These are phyloP conservation scores for Pangasius mekongensis DNA, from an alignment of 2,797 vertebrate species.

Conservation along the genomic window DNA sequence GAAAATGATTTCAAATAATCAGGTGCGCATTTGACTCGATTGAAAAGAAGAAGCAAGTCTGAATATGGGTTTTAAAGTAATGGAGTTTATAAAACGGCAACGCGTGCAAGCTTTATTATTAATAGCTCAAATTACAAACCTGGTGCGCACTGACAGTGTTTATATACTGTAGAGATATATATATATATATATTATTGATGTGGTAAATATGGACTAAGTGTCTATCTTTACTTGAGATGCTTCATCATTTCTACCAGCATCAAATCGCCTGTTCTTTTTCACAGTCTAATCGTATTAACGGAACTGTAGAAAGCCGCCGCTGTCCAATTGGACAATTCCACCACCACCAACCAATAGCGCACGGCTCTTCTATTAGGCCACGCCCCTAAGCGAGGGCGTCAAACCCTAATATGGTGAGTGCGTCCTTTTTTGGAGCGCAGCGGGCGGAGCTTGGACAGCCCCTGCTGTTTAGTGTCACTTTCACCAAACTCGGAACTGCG, in stretches of 20 bases:
- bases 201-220: not conserved
- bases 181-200: not conserved
- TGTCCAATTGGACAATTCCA: slow-evolving; percentile 66
- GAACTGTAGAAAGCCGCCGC: slow-evolving; percentile 19
- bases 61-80: not conserved
- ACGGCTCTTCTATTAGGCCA: not conserved
- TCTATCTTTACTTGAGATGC: not conserved
- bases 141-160: not conserved
- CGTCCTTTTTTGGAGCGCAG: slow-evolving; percentile 68
- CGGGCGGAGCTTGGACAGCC: slow-evolving; percentile 57
- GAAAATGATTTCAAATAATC: not conserved
- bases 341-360: slow-evolving; percentile 66
- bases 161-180: not conserved
- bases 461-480: slow-evolving; percentile 75
- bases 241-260: not conserved
- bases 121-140: not conserved
- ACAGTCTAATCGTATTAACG: slow-evolving; percentile 18
- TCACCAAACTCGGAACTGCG: slow-evolving; percentile 69
- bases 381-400: slow-evolving; percentile 49
- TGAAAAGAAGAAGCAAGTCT: not conserved
- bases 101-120: not conserved
- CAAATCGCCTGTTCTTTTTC: not conserved
- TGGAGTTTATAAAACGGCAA: not conserved
- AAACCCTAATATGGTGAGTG: slow-evolving; percentile 70
- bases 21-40: not conserved